A percentile compares a stretch with the other conserved stretches of the same genome.
phyloP scores from a whole-genome alignment of 1,140 invertebrate species.

The Elysia chlorotica region DNA sequence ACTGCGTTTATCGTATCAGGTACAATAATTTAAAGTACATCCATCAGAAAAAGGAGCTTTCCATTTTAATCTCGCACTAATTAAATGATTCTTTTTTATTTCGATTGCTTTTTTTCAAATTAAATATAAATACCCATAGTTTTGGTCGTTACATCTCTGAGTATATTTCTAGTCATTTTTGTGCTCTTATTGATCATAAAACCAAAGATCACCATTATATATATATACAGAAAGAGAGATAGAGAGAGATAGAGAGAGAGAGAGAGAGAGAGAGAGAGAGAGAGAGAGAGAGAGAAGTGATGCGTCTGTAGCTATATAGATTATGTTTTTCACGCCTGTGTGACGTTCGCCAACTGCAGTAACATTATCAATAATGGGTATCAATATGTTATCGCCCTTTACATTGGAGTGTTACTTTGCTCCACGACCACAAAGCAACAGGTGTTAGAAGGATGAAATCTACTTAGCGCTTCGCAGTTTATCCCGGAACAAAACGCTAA shows the following conservation, averaged over 20 bases:
- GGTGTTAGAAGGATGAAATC: not conserved
- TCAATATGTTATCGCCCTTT: no score
- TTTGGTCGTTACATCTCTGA: not conserved
- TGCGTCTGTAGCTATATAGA: not conserved
- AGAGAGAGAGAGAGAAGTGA: not conserved
- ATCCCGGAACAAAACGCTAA: no score
- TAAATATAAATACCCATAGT: not conserved
- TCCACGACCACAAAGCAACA: no score
- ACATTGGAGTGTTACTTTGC: no score
- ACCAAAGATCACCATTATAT: not conserved
- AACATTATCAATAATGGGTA: no score
- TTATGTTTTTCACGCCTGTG: no score
- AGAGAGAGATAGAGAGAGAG: not conserved
- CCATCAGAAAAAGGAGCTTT: no score
- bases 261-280: not conserved
- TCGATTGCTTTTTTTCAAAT: not conserved
- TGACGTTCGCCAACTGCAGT: no score
- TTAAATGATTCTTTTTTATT: not conserved
- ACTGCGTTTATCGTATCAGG: no score
- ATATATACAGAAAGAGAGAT: not conserved
- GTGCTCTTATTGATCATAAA: not conserved
- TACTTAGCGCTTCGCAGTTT: no score
- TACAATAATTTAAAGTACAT: no score
- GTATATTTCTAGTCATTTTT: no score
- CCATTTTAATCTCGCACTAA: not conserved